Conservation (phyloP, 2,113 vertebrate genomes). For the Motacilla alba region DNA sequence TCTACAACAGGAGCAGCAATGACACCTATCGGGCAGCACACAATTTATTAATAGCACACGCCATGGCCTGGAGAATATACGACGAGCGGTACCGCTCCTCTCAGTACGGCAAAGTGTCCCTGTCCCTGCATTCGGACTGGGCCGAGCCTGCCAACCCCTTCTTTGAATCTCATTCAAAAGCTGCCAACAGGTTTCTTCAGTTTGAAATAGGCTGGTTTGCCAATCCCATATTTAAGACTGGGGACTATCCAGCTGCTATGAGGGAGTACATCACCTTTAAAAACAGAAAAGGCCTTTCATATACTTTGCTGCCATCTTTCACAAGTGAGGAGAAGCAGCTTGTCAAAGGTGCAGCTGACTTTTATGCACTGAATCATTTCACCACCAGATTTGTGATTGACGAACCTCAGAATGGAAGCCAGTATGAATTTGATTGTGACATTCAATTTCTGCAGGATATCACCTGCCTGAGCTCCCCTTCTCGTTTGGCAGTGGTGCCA, state of each 20-base stretch:
- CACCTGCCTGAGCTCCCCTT: conserved; percentile 80
- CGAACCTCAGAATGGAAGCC: conserved; percentile 49
- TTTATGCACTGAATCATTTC: conserved; percentile 91
- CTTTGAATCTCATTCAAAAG: conserved; percentile 73
- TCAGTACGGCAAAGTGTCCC: conserved; percentile 79
- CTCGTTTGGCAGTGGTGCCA: conserved; percentile 82
- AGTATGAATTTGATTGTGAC: conserved; percentile 70
- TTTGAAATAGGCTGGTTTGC: conserved; percentile 92
- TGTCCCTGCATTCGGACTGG: conserved; percentile 92
- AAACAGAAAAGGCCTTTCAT: conserved; percentile 57
- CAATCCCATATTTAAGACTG: conserved; percentile 82
- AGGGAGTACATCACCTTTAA: conserved; percentile 74
- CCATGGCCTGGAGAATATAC: conserved; percentile 84
- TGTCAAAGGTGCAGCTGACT: conserved; percentile 84
- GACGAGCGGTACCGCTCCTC: conserved; percentile 64
- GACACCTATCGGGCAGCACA: conserved; percentile 81
- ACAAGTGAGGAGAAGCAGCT: conserved; percentile 75
- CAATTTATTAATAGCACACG: conserved; percentile 87
- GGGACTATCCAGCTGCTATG: conserved; percentile 81
- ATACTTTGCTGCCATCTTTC: conserved; percentile 77
- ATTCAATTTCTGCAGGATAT: conserved; percentile 81
- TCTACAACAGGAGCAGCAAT: conserved; percentile 71
- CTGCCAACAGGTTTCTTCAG: conserved; percentile 84
- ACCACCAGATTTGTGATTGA: conserved; percentile 88
- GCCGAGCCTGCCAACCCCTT: conserved; percentile 90